Conservation (phyloP, 2,888 invertebrate species). For the Athalia rosae region DNA sequence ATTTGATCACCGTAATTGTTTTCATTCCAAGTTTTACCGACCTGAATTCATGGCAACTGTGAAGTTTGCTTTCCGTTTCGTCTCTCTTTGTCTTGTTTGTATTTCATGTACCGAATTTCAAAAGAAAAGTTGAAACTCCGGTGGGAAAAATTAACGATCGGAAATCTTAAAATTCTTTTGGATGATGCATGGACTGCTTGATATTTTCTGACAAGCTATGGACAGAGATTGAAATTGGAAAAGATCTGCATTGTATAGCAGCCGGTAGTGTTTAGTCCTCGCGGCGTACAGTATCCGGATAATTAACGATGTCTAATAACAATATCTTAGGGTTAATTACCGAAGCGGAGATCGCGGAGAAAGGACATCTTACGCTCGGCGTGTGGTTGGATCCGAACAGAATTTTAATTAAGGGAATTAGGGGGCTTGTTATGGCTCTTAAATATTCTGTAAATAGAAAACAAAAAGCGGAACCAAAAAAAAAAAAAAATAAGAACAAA, state of each 20-base stretch:
- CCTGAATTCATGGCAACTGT: too few relatives aligned
- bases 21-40: too few relatives aligned
- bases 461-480: conserved; percentile 44
- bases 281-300: neutral
- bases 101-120: too few relatives aligned
- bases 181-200: too few relatives aligned
- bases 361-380: conserved; percentile 46
- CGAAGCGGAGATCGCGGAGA: conserved; percentile 40
- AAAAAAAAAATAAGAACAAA: neutral
- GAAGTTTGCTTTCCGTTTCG: too few relatives aligned
- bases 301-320: conserved; percentile 41
- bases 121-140: too few relatives aligned
- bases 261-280: neutral
- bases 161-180: too few relatives aligned
- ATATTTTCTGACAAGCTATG: neutral
- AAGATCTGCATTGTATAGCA: conserved; percentile 21
- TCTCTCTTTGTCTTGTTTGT: too few relatives aligned
- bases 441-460: conserved; percentile 64
- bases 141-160: too few relatives aligned
- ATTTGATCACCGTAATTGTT: too few relatives aligned
- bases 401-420: conserved; percentile 69
- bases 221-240: conserved; percentile 1
- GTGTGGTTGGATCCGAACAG: conserved; percentile 60
- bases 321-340: conserved; percentile 41
- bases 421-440: conserved; percentile 62